phyloP scores from a whole-genome alignment of 2,113 vertebrate species.

The Naja naja region DNA sequence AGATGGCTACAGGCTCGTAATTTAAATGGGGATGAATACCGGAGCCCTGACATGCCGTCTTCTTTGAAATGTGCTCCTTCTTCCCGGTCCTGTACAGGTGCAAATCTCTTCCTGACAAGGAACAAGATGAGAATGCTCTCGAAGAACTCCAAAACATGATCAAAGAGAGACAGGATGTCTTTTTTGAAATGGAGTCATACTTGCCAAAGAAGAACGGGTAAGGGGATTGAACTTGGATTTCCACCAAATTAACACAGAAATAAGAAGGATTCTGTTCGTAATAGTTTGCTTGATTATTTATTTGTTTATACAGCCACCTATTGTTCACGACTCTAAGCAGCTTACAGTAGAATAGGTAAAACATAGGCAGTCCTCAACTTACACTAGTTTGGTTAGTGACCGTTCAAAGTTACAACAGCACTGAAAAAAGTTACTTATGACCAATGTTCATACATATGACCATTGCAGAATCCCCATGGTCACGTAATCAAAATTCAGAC shows the following conservation, averaged over 20 bases:
- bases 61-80: not conserved
- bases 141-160: slow-evolving; percentile 79
- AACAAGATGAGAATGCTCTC: slow-evolving; percentile 59
- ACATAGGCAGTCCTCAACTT: not conserved
- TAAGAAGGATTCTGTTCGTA: not conserved
- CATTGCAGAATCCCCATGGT: no score
- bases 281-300: not conserved
- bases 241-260: not conserved
- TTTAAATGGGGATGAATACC: no score
- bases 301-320: not conserved
- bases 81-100: slow-evolving; percentile 63
- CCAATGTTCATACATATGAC: no score
- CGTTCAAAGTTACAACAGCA: no score
- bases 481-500: no score
- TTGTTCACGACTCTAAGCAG: not conserved
- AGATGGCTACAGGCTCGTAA: no score
- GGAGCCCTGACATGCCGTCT: not conserved
- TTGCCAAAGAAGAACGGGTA: slow-evolving; percentile 95
- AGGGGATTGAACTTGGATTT: not conserved
- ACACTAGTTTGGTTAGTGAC: no score
- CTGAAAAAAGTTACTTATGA: no score
- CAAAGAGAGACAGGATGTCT: slow-evolving; percentile 77
- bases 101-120: slow-evolving; percentile 47
- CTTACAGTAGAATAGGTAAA: not conserved
- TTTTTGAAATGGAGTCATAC: slow-evolving; percentile 93